Base-by-base conservation (phyloP, 2,797 vertebrate genomes). In the Malurus splendens region DNA sequence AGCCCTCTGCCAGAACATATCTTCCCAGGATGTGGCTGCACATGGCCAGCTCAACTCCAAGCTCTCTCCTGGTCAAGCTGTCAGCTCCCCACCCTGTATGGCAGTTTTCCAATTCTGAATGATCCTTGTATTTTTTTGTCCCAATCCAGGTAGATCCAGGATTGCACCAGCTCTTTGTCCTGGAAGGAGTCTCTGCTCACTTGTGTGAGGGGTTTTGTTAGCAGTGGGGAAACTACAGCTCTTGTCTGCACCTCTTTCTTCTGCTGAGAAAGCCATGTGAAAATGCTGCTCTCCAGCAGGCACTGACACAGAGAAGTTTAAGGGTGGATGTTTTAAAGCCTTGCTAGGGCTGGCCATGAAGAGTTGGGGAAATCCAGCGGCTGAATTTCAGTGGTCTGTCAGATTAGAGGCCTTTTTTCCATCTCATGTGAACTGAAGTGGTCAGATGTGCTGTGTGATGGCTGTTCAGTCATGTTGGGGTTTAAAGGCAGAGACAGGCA, bases 401-500 rank as follows among this genome's bases (percentile, higher is more conserved):
- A 71, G 45, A 44, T 14, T 25, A 28, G 13, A 44, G 39, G 8
- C 14, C 8, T 33, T 55, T 80, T 64, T 51, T 17, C 28, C 18
- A 32, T 7, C 1, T 3, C 0, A 3, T 28, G 24, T 24, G n/a
- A 62, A 47, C 2, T 2, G 41, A 67, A 87, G 60, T 0, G 1
- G 27, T 39, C 24, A 27, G 60, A 56, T 45, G 48, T 18, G 23
- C 61, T 76, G 30, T 12, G 51, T 75, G 61, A 36, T 55, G 67
- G 57, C 47, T 15, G 5, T 33, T 48, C n/a, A 16, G 0, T 11
- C 47, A 1, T 6, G 14, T 2, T 57, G 25, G 51, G 59, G 32
- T 20, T 52, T 24, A 23, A 79, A 82, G 61, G 12, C 61, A 11
- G 7, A 8, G 64, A 57, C 14, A 18, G 25, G 36, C 42, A 51